A percentile compares a stretch with the other conserved stretches of the same genome.
These are phyloP conservation scores for Kryptolebias marmoratus DNA, from an alignment of 2,113 vertebrate genomes.

Conservation along the genomic window DNA sequence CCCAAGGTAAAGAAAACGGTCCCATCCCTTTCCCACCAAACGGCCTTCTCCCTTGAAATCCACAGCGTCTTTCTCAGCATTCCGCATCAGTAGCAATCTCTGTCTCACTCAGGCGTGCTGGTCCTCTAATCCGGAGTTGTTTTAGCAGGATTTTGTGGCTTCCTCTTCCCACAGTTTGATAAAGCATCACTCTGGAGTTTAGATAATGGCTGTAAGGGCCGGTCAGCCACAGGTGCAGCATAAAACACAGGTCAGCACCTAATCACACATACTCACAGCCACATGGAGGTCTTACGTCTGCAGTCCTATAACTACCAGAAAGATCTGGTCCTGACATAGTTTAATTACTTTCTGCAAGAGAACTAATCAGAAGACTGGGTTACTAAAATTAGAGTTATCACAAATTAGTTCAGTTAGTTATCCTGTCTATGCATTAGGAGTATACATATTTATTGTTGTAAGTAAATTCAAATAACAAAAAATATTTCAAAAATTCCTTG, in stretches of 20 bases:
- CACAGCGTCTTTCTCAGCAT: slow-evolving; percentile 85
- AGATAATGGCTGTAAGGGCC: slow-evolving; percentile 73
- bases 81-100: slow-evolving; percentile 85
- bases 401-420: too few species aligned
- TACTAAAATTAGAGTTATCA: too few species aligned
- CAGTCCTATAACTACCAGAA: too few species aligned
- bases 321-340: too few species aligned
- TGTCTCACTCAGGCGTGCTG: slow-evolving; percentile 79
- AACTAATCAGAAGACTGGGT: too few species aligned
- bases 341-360: too few species aligned
- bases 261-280: slow-evolving; percentile 43
- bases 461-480: too few species aligned
- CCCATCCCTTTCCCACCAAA: slow-evolving; percentile 80
- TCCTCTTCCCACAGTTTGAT: slow-evolving; percentile 88
- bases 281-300: slow-evolving; percentile 2
- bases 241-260: slow-evolving; percentile 74
- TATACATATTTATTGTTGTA: too few species aligned
- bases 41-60: slow-evolving; percentile 79
- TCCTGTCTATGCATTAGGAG: too few species aligned
- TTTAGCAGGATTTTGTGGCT: slow-evolving; percentile 85
- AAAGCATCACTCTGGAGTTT: slow-evolving; percentile 79
- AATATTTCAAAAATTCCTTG: too few species aligned
- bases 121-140: slow-evolving; percentile 85
- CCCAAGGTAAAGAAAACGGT: slow-evolving; percentile 85
- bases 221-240: slow-evolving; percentile 77